phyloP scores from a whole-genome alignment of 2,888 invertebrate species.

The Cristatella mucedo region DNA sequence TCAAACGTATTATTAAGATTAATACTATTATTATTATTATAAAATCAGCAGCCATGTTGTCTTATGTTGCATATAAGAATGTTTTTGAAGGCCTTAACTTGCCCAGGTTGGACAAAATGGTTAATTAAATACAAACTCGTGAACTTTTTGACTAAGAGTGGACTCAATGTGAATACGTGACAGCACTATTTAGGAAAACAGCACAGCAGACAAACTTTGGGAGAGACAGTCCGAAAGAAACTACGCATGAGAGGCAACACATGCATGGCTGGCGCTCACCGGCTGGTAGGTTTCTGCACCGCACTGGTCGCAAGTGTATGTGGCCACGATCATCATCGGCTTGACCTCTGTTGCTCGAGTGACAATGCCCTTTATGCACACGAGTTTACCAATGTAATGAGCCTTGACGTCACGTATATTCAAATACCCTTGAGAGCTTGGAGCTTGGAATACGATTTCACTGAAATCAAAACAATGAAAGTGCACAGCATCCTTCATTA shows the following conservation, averaged over 20 bases:
- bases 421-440: conserved; percentile 54
- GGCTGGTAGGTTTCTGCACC: conserved; percentile 96
- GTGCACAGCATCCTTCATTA: background rate
- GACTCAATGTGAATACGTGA: too few relatives aligned
- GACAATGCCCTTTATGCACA: conserved; percentile 75
- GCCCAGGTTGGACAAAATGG: too few relatives aligned
- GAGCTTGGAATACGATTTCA: conserved; percentile 79
- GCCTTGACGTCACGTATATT: conserved; percentile 87
- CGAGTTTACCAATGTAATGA: conserved; percentile 67
- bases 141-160: too few relatives aligned
- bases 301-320: conserved; percentile 95
- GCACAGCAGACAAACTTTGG: background rate
- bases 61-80: too few relatives aligned
- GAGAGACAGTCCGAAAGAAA: background rate
- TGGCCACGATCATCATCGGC: conserved; percentile 89
- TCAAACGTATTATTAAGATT: too few relatives aligned
- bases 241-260: too few relatives aligned
- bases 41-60: too few relatives aligned
- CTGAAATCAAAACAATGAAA: conserved; percentile 16
- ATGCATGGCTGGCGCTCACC: conserved; percentile 44
- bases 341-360: conserved; percentile 92
- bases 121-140: too few relatives aligned
- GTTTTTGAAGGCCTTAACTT: too few relatives aligned
- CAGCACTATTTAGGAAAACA: background rate
- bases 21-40: too few relatives aligned